phyloP scores from a whole-genome alignment of 2,113 vertebrate species.

The Todiramphus saurophagus region DNA sequence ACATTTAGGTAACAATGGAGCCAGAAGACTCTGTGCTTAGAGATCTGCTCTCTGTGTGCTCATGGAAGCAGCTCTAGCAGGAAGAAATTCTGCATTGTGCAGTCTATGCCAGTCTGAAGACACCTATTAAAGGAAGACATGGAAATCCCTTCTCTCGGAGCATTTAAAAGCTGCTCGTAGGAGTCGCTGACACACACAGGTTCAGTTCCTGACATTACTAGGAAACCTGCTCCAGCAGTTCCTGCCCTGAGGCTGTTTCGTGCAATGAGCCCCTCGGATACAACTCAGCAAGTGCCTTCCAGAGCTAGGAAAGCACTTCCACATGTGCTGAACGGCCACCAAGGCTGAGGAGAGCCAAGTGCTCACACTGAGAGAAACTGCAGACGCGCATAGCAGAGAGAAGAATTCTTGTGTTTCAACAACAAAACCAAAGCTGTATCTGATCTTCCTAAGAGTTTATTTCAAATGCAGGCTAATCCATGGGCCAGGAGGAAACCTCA shows the following conservation, averaged over 20 bases:
- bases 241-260: background rate
- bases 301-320: background rate
- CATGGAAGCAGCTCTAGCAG: background rate
- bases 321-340: background rate
- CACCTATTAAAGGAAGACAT: background rate
- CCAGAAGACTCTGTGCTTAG: background rate
- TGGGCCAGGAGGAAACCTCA: background rate
- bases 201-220: background rate
- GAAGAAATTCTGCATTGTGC: background rate
- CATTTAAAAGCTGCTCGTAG: background rate
- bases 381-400: fast-evolving
- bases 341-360: background rate
- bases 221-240: background rate
- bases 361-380: background rate
- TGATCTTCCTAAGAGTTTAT: background rate
- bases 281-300: fast-evolving
- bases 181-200: background rate
- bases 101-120: background rate
- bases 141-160: background rate
- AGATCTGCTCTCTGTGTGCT: background rate
- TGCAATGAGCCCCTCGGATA: background rate
- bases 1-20: background rate
- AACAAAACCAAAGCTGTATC: background rate
- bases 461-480: background rate
- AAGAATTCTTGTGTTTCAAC: background rate